phyloP scores from a whole-genome alignment of 1,140 invertebrate species.

The Nomia melanderi region DNA sequence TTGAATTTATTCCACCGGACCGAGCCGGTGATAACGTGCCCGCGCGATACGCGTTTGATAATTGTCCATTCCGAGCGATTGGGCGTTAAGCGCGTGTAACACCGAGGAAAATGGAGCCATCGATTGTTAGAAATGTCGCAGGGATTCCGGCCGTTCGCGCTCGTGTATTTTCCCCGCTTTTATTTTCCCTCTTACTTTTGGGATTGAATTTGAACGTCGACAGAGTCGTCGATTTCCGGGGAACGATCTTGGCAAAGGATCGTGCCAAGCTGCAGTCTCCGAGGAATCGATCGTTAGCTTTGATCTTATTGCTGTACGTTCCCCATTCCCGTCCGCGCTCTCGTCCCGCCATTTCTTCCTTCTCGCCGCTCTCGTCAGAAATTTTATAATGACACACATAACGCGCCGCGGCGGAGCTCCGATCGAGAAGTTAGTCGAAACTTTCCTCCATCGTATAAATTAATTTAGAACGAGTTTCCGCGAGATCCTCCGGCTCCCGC shows the following conservation, averaged over 20 bases:
- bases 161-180: conserved; percentile 16
- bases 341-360: conserved; percentile 6
- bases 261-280: conserved; percentile 64
- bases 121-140: conserved; percentile 12
- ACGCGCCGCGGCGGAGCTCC: not conserved
- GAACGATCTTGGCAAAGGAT: conserved; percentile 56
- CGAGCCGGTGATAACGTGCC: too few relatives aligned
- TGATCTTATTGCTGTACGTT: conserved; percentile 42
- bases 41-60: too few relatives aligned
- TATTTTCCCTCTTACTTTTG: conserved; percentile 25
- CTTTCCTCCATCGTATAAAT: too few relatives aligned
- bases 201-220: conserved; percentile 48
- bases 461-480: too few relatives aligned
- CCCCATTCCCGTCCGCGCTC: conserved; percentile 13
- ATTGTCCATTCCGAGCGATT: not conserved
- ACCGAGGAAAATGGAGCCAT: conserved; percentile 1
- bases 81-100: not conserved
- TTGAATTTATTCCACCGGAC: too few relatives aligned
- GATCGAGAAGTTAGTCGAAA: not conserved
- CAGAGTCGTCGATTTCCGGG: conserved; percentile 58
- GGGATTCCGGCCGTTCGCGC: conserved; percentile 22
- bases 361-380: conserved; percentile 9
- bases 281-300: conserved; percentile 61
- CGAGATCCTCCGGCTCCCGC: not conserved
- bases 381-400: conserved; percentile 8